Evolutionary conservation across 2,113 vertebrate genomes (phyloP).

Genomic region (Oceanites oceanicus): DNA sequence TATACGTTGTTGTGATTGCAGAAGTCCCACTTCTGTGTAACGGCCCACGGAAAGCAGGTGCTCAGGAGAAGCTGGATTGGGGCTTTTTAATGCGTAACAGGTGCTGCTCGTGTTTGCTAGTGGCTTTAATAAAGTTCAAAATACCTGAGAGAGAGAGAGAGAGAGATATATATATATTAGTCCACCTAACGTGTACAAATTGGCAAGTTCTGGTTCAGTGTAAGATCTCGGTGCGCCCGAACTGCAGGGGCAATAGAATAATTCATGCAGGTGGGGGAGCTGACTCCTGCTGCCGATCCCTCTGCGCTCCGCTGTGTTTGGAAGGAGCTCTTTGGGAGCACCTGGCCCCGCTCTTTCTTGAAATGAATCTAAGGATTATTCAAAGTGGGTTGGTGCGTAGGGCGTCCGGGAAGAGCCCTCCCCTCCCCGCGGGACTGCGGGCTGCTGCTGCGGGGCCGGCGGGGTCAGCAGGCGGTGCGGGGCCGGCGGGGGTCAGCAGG

Average conservation of each 20-base stretch:
- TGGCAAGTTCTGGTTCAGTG: fast-evolving
- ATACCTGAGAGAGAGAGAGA: too few species aligned
- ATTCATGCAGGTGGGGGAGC: fast-evolving
- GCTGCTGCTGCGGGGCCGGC: background rate
- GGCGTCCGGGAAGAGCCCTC: background rate
- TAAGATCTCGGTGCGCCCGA: too few species aligned
- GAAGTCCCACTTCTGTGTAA: fast-evolving
- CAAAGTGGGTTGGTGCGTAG: fast-evolving
- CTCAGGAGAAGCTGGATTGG: background rate
- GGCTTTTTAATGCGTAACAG: fast-evolving
- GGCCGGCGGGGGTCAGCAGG: background rate
- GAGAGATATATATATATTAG: too few species aligned
- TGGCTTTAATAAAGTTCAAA: background rate
- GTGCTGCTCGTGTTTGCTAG: background rate
- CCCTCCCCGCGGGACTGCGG: background rate
- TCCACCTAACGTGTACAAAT: background rate
- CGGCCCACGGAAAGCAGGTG: background rate
- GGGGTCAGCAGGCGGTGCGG: background rate
- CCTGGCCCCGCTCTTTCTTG: background rate
- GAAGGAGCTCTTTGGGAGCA: background rate
- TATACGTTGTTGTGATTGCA: fast-evolving
- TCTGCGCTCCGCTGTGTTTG: too few species aligned
- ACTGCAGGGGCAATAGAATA: background rate
- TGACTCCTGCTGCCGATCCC: background rate
- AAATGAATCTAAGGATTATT: background rate